A percentile compares a stretch with the other conserved stretches of the same genome.
These are phyloP conservation scores for Sternarchorhynchus goeldii DNA, from an alignment of 2,797 vertebrate genomes.

Conservation along the genomic window DNA sequence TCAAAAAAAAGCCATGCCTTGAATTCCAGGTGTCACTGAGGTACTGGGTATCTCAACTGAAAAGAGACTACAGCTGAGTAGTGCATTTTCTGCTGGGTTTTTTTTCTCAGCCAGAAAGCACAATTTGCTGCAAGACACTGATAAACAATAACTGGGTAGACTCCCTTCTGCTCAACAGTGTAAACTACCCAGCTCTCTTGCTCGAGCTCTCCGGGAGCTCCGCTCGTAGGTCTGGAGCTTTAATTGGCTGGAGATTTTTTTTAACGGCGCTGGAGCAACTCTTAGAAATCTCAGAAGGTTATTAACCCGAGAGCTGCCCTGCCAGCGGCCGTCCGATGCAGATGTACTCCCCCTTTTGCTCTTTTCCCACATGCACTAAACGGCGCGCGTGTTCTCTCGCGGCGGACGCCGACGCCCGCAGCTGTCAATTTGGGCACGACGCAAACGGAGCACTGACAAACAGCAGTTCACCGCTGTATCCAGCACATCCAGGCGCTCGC, in stretches of 20 bases:
- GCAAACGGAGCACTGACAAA: constrained; percentile 5
- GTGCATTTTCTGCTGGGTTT: not conserved
- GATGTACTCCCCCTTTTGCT: not conserved
- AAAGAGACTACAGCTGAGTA: constrained; percentile 21
- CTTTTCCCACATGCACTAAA: not conserved
- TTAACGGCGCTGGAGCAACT: not conserved
- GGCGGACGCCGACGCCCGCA: not conserved
- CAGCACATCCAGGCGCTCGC: not conserved
- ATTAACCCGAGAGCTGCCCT: constrained; percentile 31
- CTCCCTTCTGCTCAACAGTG: constrained; percentile 12
- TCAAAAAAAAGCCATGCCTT: constrained; percentile 3
- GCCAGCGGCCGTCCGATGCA: not conserved
- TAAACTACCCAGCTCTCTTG: constrained; percentile 28
- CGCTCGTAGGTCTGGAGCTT: not conserved
- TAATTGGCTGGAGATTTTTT: constrained; percentile 20
- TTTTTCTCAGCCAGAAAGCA: not conserved
- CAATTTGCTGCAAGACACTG: constrained; percentile 6
- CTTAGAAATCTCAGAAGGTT: constrained; percentile 12
- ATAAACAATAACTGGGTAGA: constrained; percentile 26
- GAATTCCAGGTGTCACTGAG: constrained; percentile 23
- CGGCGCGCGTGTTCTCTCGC: not conserved
- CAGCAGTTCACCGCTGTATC: not conserved
- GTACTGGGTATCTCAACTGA: constrained; percentile 3
- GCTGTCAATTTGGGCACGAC: not conserved
- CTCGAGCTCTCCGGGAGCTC: constrained; percentile 7